Evolutionary conservation across 2,113 vertebrate genomes (phyloP), one percentile per base, ranked within the genome.

Genomic region (Okapia johnstoni): DNA sequence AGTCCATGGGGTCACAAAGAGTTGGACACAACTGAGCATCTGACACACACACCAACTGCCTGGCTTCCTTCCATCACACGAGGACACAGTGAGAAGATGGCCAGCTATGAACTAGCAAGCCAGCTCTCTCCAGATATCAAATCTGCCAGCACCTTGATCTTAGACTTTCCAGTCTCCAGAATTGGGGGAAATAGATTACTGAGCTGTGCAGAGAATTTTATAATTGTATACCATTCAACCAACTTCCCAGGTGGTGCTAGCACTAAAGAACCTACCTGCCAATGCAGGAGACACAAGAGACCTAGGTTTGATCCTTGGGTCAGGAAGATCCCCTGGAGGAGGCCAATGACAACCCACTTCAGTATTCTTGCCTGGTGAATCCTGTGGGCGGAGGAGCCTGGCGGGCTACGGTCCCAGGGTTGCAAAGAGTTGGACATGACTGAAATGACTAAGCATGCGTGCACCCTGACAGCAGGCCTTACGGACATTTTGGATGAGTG

Each of bases 401-500:
- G 23, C 0, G 1, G 70, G 70, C 23, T 43, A 14, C 13, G 23
- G 70, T 26, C 23, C 70, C 15, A 15, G 40, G 40, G 23, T 43
- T 43, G 40, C 70, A 76, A 76, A 76, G 40, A 26, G 70, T 43
- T 26, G 40, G 70, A 43, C 40, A 43, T 0, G 1, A 76, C 40
- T 15, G 13, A 76, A 76, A 43, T 0, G 12, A 14, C 23, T 15
- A 5, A 4, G 6, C 7, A 0, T 76, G 40, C 40, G 7, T 0
- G 2, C 2, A 76, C 40, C 40, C 50, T 77, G 52, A 50, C 36
- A 21, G 48, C 17, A 85, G 19, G 25, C 17, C n/a, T 60, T 90
- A 43, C 1, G 16, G 28, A 91, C 2, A 19, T 36, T n/a, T 60
- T 61, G 48, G 46, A 5, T 63, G 58, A 58, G 36, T 30, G 58